Base-by-base conservation (phyloP, 2,797 vertebrate species). In the Pagetopsis macropterus region DNA sequence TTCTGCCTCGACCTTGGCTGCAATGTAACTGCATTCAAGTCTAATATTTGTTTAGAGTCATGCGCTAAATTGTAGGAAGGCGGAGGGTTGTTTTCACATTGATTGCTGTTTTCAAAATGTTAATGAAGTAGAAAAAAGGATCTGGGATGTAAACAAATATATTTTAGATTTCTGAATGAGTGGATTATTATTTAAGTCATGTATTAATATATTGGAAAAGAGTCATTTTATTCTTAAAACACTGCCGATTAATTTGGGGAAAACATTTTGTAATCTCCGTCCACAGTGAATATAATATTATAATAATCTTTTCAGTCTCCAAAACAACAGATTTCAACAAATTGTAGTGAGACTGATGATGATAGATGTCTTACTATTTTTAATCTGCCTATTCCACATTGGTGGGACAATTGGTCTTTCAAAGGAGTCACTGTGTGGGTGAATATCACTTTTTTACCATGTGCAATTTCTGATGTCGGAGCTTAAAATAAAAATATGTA, bases 401-500 rank as follows among this genome's bases (percentile, higher is more conserved):
- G 63, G 54, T 82, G 49, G 52, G 31, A 41, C 31, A 17, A 14
- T 78, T 67, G 9, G 12, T 73, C 46, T 79, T 65, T 52, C 11
- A 33, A 68, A 52, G 9, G 23, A 58, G 16, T 31, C 3, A 15
- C 67, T 65, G 55, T 48, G 60, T 84, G 52, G 76, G 65, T 79
- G 62, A 76, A 19, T 57, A 50, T 81, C 33, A 51, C 2, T 70
- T 70, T 87, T 82, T 87, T 81, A 70, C 70, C 72, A 58, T 70
- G 70, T 86, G 50, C 66, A 75, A 78, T 88, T 69, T 72, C 21
- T 79, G 43, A 84, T 57, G 48, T 87, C 68, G 15, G 15, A 75
- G 48, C 59, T 63, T 72, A 23, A 70, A 71, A 94, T 89, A 93
- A 94, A 94, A 94, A 86, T 78, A 46, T 76, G 79, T 85, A 75